Conservation (phyloP, 2,888 invertebrate species). For the Nomada ruficornis region DNA sequence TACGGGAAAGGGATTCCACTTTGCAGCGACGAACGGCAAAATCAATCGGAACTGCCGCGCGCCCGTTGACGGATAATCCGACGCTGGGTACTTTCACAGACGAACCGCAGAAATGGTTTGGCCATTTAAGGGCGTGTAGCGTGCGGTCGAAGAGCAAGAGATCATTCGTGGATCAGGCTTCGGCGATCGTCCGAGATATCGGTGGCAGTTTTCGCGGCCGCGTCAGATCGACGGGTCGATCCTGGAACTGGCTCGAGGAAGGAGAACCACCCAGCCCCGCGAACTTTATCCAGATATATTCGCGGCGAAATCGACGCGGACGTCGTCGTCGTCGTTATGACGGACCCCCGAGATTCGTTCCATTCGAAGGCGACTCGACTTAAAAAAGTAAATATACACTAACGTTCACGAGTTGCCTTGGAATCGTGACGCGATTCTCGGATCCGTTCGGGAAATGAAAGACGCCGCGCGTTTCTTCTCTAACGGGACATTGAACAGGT, state of each 20-base stretch:
- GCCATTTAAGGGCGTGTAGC: conserved; percentile 67
- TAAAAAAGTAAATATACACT: conserved; percentile 55
- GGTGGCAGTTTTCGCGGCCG: neutral
- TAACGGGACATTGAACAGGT: neutral
- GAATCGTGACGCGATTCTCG: conserved; percentile 28
- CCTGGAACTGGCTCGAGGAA: neutral
- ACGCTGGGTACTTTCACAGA: conserved; percentile 61
- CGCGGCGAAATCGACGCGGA: too few species aligned
- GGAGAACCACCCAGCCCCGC: neutral
- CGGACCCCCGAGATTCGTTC: conserved; percentile 35
- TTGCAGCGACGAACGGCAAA: conserved; percentile 37
- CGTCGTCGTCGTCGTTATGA: neutral
- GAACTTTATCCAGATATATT: neutral
- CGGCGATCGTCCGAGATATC: conserved; percentile 36
- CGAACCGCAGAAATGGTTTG: conserved; percentile 63
- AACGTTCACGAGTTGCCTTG: conserved; percentile 41
- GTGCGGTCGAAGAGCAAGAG: conserved; percentile 67
- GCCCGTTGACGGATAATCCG: conserved; percentile 74
- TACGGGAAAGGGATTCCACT: conserved; percentile 28
- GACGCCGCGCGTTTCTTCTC: neutral
- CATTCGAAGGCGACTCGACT: conserved; percentile 47
- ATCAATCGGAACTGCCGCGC: conserved; percentile 37
- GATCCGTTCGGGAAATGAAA: conserved; percentile 1
- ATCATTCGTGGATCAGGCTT: conserved; percentile 52
- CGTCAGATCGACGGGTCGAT: conserved; percentile 13